These are phyloP conservation scores for Sardina pilchardus DNA, from an alignment of 2,113 vertebrate genomes.

Conservation along the genomic window DNA sequence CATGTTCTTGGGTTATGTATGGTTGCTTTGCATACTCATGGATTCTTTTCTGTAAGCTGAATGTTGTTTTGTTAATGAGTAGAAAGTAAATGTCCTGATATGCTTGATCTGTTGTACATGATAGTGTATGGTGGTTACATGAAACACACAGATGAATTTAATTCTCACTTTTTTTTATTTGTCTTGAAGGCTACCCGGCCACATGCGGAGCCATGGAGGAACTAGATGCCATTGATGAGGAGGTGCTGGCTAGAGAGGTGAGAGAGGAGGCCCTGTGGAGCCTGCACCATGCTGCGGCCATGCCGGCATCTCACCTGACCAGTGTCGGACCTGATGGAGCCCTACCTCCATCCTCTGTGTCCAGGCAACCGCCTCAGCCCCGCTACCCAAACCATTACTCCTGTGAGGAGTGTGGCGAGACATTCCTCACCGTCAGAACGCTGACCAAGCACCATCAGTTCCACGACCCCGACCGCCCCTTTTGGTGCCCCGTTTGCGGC, in stretches of 20 bases:
- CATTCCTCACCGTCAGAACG: constrained; percentile 22
- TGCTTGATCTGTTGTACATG: too few species aligned
- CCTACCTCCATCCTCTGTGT: not conserved
- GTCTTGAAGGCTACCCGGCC: not conserved
- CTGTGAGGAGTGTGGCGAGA: constrained; percentile 49
- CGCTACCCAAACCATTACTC: constrained; percentile 40
- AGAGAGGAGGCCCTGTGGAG: not conserved
- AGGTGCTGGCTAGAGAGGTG: not conserved
- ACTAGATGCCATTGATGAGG: not conserved
- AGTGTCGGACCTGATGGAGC: not conserved
- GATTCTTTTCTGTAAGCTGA: too few species aligned
- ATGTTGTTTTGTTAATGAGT: too few species aligned
- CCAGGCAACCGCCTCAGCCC: constrained; percentile 26
- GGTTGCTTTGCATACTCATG: too few species aligned
- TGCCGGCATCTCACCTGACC: not conserved
- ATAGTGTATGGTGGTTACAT: too few species aligned
- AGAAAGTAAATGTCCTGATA: too few species aligned
- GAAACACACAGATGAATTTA: not conserved
- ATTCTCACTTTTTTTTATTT: not conserved
- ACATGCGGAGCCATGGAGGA: not conserved
- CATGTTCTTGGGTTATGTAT: too few species aligned
- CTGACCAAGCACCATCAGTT: constrained; percentile 51
- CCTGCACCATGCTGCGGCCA: not conserved
- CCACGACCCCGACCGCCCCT: constrained; percentile 49
- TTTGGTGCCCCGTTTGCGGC: constrained; percentile 44